Conservation (phyloP, 1,140 invertebrate species). For the Drosophila orena region DNA sequence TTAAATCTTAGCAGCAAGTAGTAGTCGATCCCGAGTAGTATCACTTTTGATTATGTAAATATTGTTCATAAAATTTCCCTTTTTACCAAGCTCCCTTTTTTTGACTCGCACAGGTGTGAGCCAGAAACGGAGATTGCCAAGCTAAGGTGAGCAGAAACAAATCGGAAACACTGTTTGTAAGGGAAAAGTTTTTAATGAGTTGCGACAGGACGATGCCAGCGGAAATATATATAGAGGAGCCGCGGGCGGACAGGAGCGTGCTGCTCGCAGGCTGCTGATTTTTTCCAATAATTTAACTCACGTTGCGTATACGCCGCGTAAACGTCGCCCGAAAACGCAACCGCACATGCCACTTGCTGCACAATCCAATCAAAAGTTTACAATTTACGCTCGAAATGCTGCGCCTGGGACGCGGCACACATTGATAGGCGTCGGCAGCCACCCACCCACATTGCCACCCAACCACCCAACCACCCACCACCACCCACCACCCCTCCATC, state of each 20-base stretch:
- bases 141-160: conserved; percentile 40
- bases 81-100: background rate
- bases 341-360: conserved; percentile 69
- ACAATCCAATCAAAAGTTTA: conserved; percentile 83
- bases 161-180: conserved; percentile 64
- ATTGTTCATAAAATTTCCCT: conserved; percentile 11
- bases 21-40: background rate
- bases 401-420: conserved; percentile 54
- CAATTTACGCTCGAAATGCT: conserved; percentile 79
- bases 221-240: conserved; percentile 1
- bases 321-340: conserved; percentile 42
- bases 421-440: conserved; percentile 54
- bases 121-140: conserved; percentile 19
- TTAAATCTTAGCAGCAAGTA: background rate
- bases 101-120: conserved; percentile 5
- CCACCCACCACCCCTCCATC: background rate
- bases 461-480: background rate
- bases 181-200: conserved; percentile 78
- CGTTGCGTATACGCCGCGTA: conserved; percentile 65
- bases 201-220: conserved; percentile 39
- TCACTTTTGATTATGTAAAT: conserved; percentile 17
- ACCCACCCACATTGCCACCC: conserved; percentile 4
- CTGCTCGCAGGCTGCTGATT: conserved; percentile 2
- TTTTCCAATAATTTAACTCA: conserved; percentile 68
- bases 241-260: conserved; percentile 19